These are phyloP conservation scores for Polyommatus icarus DNA, from an alignment of 2,888 invertebrate genomes.

Conservation along the genomic window DNA sequence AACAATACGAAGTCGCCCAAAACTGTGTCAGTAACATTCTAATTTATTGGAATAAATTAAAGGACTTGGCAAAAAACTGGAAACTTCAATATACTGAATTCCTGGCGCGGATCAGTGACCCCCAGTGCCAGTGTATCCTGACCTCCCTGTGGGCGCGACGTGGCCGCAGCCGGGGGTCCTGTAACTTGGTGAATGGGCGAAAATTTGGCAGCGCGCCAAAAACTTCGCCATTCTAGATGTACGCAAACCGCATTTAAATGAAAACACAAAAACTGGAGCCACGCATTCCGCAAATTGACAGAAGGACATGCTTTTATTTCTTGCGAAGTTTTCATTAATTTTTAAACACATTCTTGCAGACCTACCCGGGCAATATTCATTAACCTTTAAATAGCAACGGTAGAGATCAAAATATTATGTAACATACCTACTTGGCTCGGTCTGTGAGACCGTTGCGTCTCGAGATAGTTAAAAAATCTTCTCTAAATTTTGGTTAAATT, in stretches of 20 bases:
- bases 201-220: conserved; percentile 66
- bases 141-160: not conserved
- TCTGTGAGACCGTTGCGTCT: too few relatives aligned
- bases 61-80: conserved; percentile 17
- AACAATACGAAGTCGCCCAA: not conserved
- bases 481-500: too few relatives aligned
- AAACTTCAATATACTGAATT: conserved; percentile 24
- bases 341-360: not conserved
- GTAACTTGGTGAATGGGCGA: conserved; percentile 29
- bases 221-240: conserved; percentile 54
- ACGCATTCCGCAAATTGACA: conserved; percentile 5
- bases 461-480: too few relatives aligned
- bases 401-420: too few relatives aligned
- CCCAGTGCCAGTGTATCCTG: conserved; percentile 35
- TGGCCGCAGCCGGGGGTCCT: not conserved
- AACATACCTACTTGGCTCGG: too few relatives aligned
- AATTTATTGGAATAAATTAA: conserved; percentile 19
- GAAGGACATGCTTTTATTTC: not conserved
- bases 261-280: conserved; percentile 47
- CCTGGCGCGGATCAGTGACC: conserved; percentile 39
- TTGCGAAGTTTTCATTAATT: not conserved
- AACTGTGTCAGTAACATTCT: conserved; percentile 19
- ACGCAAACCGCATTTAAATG: conserved; percentile 70
- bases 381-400: too few relatives aligned
- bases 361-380: too few relatives aligned